Percentiles rank a stretch among this genome's conserved stretches.
Conservation (phyloP, 1,140 invertebrate genomes). For the Procambarus virginalis region DNA sequence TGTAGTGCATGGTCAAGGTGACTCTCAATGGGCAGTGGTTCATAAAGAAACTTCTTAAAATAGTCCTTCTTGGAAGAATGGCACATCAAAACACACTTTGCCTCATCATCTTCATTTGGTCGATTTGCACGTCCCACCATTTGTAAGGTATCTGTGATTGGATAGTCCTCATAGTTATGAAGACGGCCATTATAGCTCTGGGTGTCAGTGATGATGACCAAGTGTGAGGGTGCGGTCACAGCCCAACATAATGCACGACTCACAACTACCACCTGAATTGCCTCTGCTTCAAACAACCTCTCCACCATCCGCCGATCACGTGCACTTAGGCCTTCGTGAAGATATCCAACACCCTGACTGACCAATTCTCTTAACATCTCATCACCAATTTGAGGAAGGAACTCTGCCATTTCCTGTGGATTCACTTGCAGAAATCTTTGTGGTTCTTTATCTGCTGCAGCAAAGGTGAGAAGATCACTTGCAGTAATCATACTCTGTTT, state of each 20-base stretch:
- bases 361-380: constrained; percentile 76
- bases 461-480: constrained; percentile 94
- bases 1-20: constrained; percentile 97
- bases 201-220: constrained; percentile 98
- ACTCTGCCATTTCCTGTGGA: constrained; percentile 89
- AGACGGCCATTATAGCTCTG: constrained; percentile 97
- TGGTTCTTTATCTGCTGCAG: constrained; percentile 89
- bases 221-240: constrained; percentile 89
- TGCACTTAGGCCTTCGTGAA: constrained; percentile 93
- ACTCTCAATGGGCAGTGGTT: constrained; percentile 92
- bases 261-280: constrained; percentile 93
- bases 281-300: constrained; percentile 93
- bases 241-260: constrained; percentile 94
- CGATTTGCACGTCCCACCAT: constrained; percentile 96
- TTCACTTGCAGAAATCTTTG: constrained; percentile 91
- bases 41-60: constrained; percentile 98
- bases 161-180: constrained; percentile 96
- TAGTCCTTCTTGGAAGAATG: constrained; percentile 98
- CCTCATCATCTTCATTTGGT: constrained; percentile 92
- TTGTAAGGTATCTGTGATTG: constrained; percentile 96
- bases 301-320: constrained; percentile 92
- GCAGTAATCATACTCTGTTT: constrained; percentile 95
- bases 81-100: constrained; percentile 97
- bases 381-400: constrained; percentile 89
- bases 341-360: constrained; percentile 93